These are phyloP conservation scores for Drosophila repleta DNA, from an alignment of 1,140 invertebrate genomes.

Conservation along the genomic window DNA sequence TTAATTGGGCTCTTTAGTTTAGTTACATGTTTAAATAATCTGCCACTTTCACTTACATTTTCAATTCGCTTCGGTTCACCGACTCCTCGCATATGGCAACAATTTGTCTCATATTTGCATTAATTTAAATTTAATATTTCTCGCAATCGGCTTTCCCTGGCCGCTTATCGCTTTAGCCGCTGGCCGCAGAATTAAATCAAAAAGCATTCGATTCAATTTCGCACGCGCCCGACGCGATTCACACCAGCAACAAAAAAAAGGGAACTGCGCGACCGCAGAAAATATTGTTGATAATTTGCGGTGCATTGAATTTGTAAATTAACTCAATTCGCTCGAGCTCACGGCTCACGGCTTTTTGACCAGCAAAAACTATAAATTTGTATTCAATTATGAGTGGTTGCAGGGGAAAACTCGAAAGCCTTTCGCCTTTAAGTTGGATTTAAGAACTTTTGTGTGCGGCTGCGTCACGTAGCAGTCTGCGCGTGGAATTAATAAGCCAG, in stretches of 20 bases:
- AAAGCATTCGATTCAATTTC: constrained; percentile 33
- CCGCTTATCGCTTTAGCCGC: constrained; percentile 42
- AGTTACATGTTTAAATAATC: too few species aligned
- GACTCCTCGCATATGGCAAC: too few species aligned
- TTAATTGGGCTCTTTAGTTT: too few species aligned
- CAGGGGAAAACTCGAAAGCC: neutral
- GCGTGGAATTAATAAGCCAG: constrained; percentile 69
- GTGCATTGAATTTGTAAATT: constrained; percentile 71
- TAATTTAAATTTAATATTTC: constrained; percentile 48
- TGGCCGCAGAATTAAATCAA: constrained; percentile 69
- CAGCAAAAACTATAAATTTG: too few species aligned
- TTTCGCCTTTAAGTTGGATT: neutral
- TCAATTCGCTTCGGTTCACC: too few species aligned
- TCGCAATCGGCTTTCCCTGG: constrained; percentile 28
- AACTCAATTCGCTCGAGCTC: constrained; percentile 67
- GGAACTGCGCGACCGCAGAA: constrained; percentile 15
- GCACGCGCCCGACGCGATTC: too few species aligned
- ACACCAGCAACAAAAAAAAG: too few species aligned
- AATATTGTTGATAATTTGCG: constrained; percentile 73
- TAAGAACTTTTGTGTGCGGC: neutral
- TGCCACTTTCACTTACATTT: too few species aligned
- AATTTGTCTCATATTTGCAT: constrained; percentile 48
- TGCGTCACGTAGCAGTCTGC: constrained; percentile 35
- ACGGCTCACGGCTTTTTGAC: constrained; percentile 32
- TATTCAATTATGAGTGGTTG: too few species aligned